Conservation (phyloP, 30 jellyfish, hydroid and myxozoan genomes). For the Haliclystus octoradiatus region DNA sequence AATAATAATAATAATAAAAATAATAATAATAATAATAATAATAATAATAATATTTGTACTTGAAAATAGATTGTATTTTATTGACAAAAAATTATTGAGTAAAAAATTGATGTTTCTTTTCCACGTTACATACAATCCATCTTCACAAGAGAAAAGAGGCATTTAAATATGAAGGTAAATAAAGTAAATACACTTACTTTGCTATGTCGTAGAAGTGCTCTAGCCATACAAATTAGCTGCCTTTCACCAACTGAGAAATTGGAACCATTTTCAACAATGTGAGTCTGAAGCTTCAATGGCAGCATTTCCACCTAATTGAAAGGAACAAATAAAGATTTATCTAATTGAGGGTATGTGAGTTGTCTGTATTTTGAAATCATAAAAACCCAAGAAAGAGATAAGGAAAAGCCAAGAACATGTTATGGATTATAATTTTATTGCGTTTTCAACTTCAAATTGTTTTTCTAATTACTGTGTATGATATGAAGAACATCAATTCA, state of each 20-base stretch:
- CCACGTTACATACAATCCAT: no score
- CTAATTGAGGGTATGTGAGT: neutral
- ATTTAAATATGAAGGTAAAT: no score
- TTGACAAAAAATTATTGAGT: neutral
- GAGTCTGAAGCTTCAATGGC: slow-evolving; percentile 45
- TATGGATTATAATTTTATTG: neutral
- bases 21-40: no score
- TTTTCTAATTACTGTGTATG: no score
- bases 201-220: slow-evolving; percentile 70
- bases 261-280: slow-evolving; percentile 54
- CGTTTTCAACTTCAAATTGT: neutral
- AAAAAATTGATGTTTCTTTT: neutral
- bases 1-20: no score
- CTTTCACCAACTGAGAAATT: slow-evolving; percentile 80
- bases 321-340: neutral
- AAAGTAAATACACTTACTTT: slow-evolving; percentile 10
- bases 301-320: slow-evolving; percentile 33
- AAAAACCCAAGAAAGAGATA: neutral
- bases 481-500: no score
- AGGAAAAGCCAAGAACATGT: neutral
- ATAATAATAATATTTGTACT: no score
- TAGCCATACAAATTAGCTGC: slow-evolving; percentile 63
- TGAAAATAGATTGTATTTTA: no score
- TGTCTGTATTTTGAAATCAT: neutral
- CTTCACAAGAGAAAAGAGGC: no score